phyloP scores from a whole-genome alignment of 2,888 invertebrate species.

The Brachyopa scutellaris region DNA sequence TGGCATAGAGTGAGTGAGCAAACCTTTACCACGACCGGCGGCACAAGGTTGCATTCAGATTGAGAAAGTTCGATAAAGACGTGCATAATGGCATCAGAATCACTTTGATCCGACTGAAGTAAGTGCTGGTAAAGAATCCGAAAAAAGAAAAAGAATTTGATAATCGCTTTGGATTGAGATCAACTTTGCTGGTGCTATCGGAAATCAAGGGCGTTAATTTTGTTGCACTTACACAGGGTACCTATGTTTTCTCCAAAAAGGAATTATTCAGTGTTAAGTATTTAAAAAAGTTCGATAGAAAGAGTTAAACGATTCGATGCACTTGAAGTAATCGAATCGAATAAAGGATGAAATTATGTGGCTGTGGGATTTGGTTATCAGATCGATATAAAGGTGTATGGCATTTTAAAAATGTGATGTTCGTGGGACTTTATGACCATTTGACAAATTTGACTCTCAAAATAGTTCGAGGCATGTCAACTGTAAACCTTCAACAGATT shows the following conservation, averaged over 20 bases:
- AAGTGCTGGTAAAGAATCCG: constrained; percentile 31
- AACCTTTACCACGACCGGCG: constrained; percentile 54
- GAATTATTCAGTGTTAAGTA: constrained; percentile 33
- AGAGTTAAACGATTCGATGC: not conserved
- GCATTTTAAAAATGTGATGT: too few relatives aligned
- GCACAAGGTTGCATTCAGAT: constrained; percentile 61
- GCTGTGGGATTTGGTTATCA: too few relatives aligned
- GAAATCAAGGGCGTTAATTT: constrained; percentile 62
- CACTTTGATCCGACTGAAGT: constrained; percentile 57
- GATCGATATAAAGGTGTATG: too few relatives aligned
- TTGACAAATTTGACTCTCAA: too few relatives aligned
- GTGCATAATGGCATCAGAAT: constrained; percentile 63
- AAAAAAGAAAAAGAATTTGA: not conserved
- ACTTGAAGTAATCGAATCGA: not conserved
- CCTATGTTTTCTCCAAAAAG: constrained; percentile 13
- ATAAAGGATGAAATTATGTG: too few relatives aligned
- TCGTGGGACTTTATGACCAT: too few relatives aligned
- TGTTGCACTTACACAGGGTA: constrained; percentile 41
- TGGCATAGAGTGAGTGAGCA: constrained; percentile 27
- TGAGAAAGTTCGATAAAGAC: constrained; percentile 63
- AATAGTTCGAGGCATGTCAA: too few relatives aligned
- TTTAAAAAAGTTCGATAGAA: not conserved
- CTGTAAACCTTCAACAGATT: too few relatives aligned
- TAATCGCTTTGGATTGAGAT: constrained; percentile 13
- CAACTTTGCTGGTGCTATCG: constrained; percentile 30